phyloP scores from a whole-genome alignment of 2,888 invertebrate species.

The Phrixothrix hirtus region DNA sequence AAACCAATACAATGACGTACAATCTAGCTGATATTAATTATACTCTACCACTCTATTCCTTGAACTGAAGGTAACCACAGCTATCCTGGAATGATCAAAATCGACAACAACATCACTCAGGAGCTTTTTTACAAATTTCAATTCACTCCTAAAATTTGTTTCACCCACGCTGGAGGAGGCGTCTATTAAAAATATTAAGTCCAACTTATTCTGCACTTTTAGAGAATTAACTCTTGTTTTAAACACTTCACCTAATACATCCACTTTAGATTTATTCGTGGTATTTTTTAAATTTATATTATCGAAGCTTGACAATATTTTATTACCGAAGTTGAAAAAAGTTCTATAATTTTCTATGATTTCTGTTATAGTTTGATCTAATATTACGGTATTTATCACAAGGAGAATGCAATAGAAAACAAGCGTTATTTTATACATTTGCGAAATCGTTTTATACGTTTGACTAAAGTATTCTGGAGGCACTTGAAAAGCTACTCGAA shows the following conservation, averaged over 20 bases:
- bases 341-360: slow-evolving; percentile 44
- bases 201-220: slow-evolving; percentile 56
- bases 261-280: slow-evolving; percentile 59
- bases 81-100: slow-evolving; percentile 64
- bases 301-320: slow-evolving; percentile 45
- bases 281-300: slow-evolving; percentile 48
- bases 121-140: slow-evolving; percentile 69
- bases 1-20: no score
- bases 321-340: slow-evolving; percentile 52
- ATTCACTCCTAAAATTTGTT: slow-evolving; percentile 67
- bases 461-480: no score
- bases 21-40: no score
- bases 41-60: slow-evolving; percentile 61
- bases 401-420: no score
- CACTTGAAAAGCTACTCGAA: no score
- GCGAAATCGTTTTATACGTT: no score
- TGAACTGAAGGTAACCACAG: slow-evolving; percentile 69
- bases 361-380: no score
- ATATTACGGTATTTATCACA: no score
- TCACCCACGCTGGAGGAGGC: slow-evolving; percentile 71
- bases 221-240: slow-evolving; percentile 61
- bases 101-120: slow-evolving; percentile 69
- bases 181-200: slow-evolving; percentile 70
- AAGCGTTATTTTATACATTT: no score
- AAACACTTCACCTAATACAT: slow-evolving; percentile 60